Evolutionary conservation across 2,113 vertebrate species (phyloP).

Genomic region (crab-eating macaque (Macaca fascicularis)): T2T-MFA8v1.1 NC_088375.1:124149501-124150000

Average conservation of each 20-base stretch:
- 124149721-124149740: neutral
- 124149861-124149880: neutral
- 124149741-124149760: neutral
- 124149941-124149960: neutral
- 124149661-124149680: neutral
- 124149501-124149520: neutral
- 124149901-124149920: fast-evolving
- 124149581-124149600: neutral
- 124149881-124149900: neutral
- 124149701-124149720: neutral
- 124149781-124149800: neutral
- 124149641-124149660: neutral
- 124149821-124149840: neutral
- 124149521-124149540: neutral
- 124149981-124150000: neutral
- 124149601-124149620: neutral
- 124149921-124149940: fast-evolving
- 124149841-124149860: neutral
- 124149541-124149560: neutral
- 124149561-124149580: neutral
- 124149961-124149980: neutral
- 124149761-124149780: neutral
- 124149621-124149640: neutral
- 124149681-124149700: neutral
- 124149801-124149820: neutral